phyloP scores from a whole-genome alignment of 2,113 vertebrate genomes.

The Tretioscincus oriximinensis region DNA sequence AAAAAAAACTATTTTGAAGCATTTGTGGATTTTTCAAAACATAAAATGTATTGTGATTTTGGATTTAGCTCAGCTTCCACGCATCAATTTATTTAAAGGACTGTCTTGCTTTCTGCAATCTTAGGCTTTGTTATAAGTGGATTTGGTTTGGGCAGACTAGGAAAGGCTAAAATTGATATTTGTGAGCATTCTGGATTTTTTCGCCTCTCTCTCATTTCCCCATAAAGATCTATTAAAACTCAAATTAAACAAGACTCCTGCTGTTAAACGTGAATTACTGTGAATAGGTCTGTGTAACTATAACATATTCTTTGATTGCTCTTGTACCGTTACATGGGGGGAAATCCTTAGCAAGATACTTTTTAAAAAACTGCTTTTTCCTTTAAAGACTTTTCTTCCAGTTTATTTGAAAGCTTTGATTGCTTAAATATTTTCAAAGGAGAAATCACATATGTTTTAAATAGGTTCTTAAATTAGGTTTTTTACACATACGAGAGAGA shows the following conservation, averaged over 20 bases:
- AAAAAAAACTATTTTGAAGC: background rate
- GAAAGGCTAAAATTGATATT: constrained; percentile 32
- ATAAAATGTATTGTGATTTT: constrained; percentile 37
- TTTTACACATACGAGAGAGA: constrained; percentile 17
- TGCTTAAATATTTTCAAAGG: constrained; percentile 62
- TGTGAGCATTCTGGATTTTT: constrained; percentile 51
- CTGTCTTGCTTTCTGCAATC: constrained; percentile 33
- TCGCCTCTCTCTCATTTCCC: constrained; percentile 36
- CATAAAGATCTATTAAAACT: constrained; percentile 65
- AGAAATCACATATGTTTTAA: constrained; percentile 58
- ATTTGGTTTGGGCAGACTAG: constrained; percentile 40
- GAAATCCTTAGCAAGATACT: constrained; percentile 34
- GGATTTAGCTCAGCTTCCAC: constrained; percentile 39
- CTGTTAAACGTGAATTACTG: constrained; percentile 59
- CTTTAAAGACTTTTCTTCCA: constrained; percentile 48
- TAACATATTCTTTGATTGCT: constrained; percentile 64
- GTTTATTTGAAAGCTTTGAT: constrained; percentile 65
- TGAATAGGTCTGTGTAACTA: constrained; percentile 56
- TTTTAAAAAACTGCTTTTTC: constrained; percentile 61
- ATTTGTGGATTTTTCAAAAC: constrained; percentile 31
- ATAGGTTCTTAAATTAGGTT: constrained; percentile 60
- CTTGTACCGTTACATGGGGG: constrained; percentile 38
- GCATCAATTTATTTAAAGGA: constrained; percentile 24
- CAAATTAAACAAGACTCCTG: constrained; percentile 69
- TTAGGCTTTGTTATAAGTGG: constrained; percentile 39